Conservation (phyloP, 2,888 invertebrate genomes). For the Erebia aethiops region DNA sequence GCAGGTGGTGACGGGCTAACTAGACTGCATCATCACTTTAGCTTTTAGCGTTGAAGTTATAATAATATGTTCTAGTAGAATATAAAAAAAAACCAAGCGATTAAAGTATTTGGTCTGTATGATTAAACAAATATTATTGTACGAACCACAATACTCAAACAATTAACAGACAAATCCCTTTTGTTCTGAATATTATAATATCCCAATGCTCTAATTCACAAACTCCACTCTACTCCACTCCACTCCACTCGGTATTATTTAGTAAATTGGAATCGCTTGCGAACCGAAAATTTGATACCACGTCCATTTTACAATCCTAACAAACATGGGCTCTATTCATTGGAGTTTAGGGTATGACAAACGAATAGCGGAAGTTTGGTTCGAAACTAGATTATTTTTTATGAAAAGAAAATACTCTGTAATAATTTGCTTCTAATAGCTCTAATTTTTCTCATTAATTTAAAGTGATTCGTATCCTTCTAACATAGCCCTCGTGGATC, state of each 20-base stretch:
- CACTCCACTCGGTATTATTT: slow-evolving; percentile 26
- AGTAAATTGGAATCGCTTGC: slow-evolving; percentile 36
- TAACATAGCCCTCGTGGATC: too few relatives aligned
- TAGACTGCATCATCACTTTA: too few relatives aligned
- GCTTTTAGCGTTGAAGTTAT: too few relatives aligned
- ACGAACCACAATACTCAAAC: neutral
- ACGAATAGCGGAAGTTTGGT: slow-evolving; percentile 16
- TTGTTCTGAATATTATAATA: neutral
- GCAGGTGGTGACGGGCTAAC: too few relatives aligned
- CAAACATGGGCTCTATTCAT: slow-evolving; percentile 30
- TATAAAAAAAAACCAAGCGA: neutral
- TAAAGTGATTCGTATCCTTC: too few relatives aligned
- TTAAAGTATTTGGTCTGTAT: neutral
- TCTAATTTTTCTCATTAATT: too few relatives aligned
- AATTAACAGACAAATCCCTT: neutral
- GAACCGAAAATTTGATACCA: slow-evolving; percentile 34
- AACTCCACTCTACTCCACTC: neutral
- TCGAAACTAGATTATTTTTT: too few relatives aligned
- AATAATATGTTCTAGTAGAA: too few relatives aligned
- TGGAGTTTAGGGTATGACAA: neutral
- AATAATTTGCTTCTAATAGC: too few relatives aligned
- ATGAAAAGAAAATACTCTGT: too few relatives aligned
- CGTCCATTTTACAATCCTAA: slow-evolving; percentile 32
- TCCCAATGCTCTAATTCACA: neutral
- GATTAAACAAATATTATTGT: neutral